Percentiles rank a stretch among this genome's conserved stretches.
These are phyloP conservation scores for Phyto melanocephala DNA, from an alignment of 2,888 invertebrate genomes.

Conservation along the genomic window DNA sequence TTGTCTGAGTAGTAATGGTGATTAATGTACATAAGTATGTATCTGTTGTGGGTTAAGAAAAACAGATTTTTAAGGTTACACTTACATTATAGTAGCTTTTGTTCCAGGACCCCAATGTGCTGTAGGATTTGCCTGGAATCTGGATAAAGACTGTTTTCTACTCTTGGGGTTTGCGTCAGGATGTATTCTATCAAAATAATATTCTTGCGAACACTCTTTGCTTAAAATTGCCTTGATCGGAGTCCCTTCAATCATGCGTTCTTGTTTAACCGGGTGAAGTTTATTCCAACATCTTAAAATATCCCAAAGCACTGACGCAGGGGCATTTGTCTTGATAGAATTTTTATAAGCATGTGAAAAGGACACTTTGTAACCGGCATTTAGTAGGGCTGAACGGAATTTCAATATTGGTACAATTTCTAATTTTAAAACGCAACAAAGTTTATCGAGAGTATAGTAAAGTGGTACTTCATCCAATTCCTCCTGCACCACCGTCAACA, in stretches of 20 bases:
- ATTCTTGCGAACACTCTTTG: constrained; percentile 79
- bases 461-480: constrained; percentile 92
- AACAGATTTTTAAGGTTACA: no score
- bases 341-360: constrained; percentile 92
- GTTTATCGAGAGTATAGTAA: constrained; percentile 90
- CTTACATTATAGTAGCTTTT: constrained; percentile 87
- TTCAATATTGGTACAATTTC: constrained; percentile 85
- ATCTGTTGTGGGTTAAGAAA: no score
- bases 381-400: constrained; percentile 91
- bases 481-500: constrained; percentile 88
- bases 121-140: constrained; percentile 93
- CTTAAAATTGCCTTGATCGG: constrained; percentile 80
- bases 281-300: constrained; percentile 90
- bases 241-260: constrained; percentile 80
- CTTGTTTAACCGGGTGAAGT: constrained; percentile 83
- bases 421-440: constrained; percentile 86
- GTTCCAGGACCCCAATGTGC: constrained; percentile 96
- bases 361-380: constrained; percentile 94
- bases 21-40: no score
- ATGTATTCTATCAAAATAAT: constrained; percentile 79
- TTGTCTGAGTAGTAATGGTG: no score
- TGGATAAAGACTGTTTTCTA: constrained; percentile 84
- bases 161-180: constrained; percentile 90
- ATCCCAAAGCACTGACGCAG: constrained; percentile 93
- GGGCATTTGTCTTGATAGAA: constrained; percentile 96